A percentile compares a stretch with the other conserved stretches of the same genome.
Evolutionary conservation across 2,888 invertebrate species (phyloP).

Genomic region (Aphelenchoides bicaudatus): DNA sequence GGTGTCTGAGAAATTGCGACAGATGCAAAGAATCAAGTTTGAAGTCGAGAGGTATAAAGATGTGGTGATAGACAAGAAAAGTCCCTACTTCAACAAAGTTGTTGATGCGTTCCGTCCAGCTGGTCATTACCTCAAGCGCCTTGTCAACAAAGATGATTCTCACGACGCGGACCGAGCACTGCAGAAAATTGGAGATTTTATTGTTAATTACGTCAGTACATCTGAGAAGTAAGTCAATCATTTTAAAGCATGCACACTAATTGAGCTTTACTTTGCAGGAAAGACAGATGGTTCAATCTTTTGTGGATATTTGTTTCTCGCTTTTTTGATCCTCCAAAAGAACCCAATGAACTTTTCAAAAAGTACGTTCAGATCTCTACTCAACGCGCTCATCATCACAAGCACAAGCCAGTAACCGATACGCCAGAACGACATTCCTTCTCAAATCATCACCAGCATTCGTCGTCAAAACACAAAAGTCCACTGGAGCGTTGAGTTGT

Average conservation of each 20-base stretch:
- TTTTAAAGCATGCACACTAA: slow-evolving; percentile 11
- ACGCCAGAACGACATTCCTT: background rate
- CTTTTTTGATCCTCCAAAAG: slow-evolving; percentile 41
- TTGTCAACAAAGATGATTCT: background rate
- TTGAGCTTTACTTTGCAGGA: slow-evolving; percentile 17
- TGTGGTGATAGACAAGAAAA: slow-evolving; percentile 24
- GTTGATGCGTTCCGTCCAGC: slow-evolving; percentile 5
- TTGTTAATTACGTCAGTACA: slow-evolving; percentile 32
- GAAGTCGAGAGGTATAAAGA: slow-evolving; percentile 27
- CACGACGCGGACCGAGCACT: slow-evolving; percentile 17
- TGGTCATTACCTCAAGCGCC: background rate
- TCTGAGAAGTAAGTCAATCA: slow-evolving; percentile 23
- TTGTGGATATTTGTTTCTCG: slow-evolving; percentile 55
- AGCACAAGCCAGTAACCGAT: slow-evolving; percentile 2
- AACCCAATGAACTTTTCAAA: slow-evolving; percentile 22
- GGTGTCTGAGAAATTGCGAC: slow-evolving; percentile 16
- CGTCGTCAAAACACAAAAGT: too few relatives aligned
- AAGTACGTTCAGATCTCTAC: slow-evolving; percentile 8
- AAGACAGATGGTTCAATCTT: slow-evolving; percentile 34
- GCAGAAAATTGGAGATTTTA: slow-evolving; percentile 52
- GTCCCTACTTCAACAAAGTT: slow-evolving; percentile 11
- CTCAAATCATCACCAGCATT: too few relatives aligned
- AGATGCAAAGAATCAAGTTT: slow-evolving; percentile 20
- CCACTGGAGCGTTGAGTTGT: too few relatives aligned
- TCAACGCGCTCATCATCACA: background rate